Percentiles rank a stretch among this genome's conserved stretches.
phyloP scores from a whole-genome alignment of 2,797 vertebrate genomes.

The Chiroxiphia lanceolata region DNA sequence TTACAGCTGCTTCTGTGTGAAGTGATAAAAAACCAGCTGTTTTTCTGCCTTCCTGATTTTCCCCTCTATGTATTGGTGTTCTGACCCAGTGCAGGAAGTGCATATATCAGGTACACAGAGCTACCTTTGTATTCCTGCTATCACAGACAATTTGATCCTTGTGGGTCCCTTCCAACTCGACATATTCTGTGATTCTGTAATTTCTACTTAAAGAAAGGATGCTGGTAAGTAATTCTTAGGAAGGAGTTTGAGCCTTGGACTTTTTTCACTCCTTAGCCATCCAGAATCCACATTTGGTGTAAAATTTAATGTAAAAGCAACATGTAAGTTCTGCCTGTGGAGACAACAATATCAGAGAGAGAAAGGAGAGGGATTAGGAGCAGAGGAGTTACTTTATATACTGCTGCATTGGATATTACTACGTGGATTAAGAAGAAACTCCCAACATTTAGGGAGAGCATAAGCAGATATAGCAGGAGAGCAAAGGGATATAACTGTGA shows the following conservation, averaged over 20 bases:
- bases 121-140: background rate
- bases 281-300: background rate
- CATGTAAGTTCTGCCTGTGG: background rate
- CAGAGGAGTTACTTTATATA: background rate
- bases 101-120: rapidly evolving
- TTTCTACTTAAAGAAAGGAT: background rate
- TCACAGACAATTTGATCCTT: background rate
- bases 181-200: background rate
- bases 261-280: background rate
- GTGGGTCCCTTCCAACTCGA: background rate
- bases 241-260: background rate
- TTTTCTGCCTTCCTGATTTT: background rate
- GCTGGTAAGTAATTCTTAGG: background rate
- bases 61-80: background rate
- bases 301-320: background rate
- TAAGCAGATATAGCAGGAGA: too few relatives aligned
- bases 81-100: background rate
- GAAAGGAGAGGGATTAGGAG: background rate
- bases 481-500: background rate
- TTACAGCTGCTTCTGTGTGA: background rate
- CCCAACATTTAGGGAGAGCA: background rate
- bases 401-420: background rate
- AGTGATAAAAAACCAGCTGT: background rate
- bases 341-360: background rate
- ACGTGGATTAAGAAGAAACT: background rate